Conservation (phyloP, 92 coral and sea anemone genomes). For the Bergia sp. region DNA sequence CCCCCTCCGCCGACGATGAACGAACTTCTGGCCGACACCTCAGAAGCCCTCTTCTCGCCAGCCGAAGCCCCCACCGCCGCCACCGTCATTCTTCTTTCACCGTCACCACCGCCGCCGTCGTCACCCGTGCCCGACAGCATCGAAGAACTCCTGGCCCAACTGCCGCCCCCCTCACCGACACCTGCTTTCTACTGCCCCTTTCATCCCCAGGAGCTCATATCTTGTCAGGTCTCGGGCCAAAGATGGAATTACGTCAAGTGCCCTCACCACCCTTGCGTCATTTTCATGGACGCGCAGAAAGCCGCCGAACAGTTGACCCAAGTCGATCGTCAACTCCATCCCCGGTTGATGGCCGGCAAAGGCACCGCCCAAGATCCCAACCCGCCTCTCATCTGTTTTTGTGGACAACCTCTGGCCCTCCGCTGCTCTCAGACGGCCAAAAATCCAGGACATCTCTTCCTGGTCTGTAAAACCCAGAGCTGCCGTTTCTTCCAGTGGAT, state of each 20-base stretch:
- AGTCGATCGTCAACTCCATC: too few species aligned
- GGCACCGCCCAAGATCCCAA: too few species aligned
- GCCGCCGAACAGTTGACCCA: too few species aligned
- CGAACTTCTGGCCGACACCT: constrained; percentile 10
- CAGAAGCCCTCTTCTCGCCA: constrained; percentile 4
- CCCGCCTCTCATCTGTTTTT: too few species aligned
- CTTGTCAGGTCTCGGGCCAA: not conserved
- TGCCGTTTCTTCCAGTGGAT: too few species aligned
- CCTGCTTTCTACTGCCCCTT: not conserved
- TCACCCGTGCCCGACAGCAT: constrained; percentile 13
- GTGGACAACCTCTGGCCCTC: too few species aligned
- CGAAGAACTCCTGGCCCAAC: constrained; percentile 3
- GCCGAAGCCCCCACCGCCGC: not conserved
- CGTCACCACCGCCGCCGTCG: not conserved
- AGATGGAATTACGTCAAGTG: not conserved
- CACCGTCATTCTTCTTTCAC: not conserved
- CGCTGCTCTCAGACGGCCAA: too few species aligned
- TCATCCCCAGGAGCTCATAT: not conserved
- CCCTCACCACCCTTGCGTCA: too few species aligned
- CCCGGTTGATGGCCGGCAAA: too few species aligned
- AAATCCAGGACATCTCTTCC: too few species aligned
- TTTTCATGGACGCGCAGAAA: too few species aligned
- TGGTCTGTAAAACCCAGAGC: too few species aligned
- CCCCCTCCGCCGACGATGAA: not conserved
- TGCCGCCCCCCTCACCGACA: not conserved